A percentile compares a stretch with the other conserved stretches of the same genome.
phyloP scores from a whole-genome alignment of 2,888 invertebrate genomes.

The Tolmerus cingulatus region DNA sequence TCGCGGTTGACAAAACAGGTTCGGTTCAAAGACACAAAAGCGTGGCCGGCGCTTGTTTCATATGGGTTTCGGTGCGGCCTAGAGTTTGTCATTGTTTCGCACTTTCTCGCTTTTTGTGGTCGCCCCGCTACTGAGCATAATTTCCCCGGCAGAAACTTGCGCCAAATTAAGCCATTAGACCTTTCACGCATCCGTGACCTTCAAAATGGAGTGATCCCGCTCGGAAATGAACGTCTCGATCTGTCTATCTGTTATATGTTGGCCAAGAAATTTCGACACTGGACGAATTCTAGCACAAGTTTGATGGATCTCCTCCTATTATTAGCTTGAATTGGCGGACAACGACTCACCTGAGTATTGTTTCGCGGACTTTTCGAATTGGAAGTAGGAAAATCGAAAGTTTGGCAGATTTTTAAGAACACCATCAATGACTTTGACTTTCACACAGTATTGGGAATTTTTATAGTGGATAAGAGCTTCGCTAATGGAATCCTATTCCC shows the following conservation, averaged over 20 bases:
- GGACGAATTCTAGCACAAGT: neutral
- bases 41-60: neutral
- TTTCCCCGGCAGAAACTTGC: neutral
- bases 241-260: neutral
- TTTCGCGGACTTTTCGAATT: neutral
- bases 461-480: neutral
- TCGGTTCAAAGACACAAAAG: neutral
- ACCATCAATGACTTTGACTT: neutral
- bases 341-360: neutral
- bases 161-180: slow-evolving; percentile 29
- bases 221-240: neutral
- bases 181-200: slow-evolving; percentile 15
- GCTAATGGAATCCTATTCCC: neutral
- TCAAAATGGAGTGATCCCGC: neutral
- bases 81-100: slow-evolving; percentile 8
- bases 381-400: slow-evolving; percentile 1
- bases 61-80: slow-evolving; percentile 11
- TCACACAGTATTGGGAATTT: neutral
- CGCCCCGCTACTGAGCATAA: neutral
- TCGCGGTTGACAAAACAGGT: slow-evolving; percentile 1
- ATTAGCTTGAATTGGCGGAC: neutral
- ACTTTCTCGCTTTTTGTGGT: slow-evolving; percentile 33
- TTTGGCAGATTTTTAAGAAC: neutral
- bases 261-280: neutral
- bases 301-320: slow-evolving; percentile 2